Conservation (phyloP, 2,888 invertebrate species). For the Icerya purchasi region DNA sequence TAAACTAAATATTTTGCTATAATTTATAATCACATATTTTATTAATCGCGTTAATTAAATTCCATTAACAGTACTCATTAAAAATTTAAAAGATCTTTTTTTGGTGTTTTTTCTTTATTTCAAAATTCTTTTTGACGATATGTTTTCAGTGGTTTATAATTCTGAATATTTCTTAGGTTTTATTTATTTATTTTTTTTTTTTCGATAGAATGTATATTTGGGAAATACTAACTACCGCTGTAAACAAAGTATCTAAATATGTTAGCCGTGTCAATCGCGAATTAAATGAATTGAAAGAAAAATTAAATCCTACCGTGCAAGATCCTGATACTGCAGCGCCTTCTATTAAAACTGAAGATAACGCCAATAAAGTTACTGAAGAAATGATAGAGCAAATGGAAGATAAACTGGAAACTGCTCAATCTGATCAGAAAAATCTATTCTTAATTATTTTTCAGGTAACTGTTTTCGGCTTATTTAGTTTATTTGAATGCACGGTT, state of each 20-base stretch:
- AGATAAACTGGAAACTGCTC: conserved; percentile 78
- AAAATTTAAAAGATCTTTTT: not conserved
- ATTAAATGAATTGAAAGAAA: conserved; percentile 64
- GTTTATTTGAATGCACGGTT: not conserved
- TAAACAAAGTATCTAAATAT: conserved; percentile 90
- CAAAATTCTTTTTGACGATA: not conserved
- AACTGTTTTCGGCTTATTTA: conserved; percentile 9
- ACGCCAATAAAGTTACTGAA: conserved; percentile 41
- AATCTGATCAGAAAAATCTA: conserved; percentile 88
- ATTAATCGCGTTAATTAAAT: too few relatives aligned
- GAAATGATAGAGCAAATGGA: conserved; percentile 90
- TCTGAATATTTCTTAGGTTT: too few relatives aligned
- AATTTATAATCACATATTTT: too few relatives aligned
- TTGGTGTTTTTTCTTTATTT: not conserved
- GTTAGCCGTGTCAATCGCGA: conserved; percentile 47
- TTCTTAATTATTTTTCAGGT: conserved; percentile 91
- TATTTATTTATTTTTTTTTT: not conserved
- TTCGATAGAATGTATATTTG: conserved; percentile 62
- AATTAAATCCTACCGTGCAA: conserved; percentile 59
- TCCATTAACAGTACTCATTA: not conserved
- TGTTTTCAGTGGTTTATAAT: too few relatives aligned
- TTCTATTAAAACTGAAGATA: conserved; percentile 29
- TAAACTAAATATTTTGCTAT: too few relatives aligned
- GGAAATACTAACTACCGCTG: conserved; percentile 89
- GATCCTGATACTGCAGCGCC: conserved; percentile 42